These are phyloP conservation scores for Catonia carolina DNA, from an alignment of 2,888 invertebrate genomes.

Conservation along the genomic window DNA sequence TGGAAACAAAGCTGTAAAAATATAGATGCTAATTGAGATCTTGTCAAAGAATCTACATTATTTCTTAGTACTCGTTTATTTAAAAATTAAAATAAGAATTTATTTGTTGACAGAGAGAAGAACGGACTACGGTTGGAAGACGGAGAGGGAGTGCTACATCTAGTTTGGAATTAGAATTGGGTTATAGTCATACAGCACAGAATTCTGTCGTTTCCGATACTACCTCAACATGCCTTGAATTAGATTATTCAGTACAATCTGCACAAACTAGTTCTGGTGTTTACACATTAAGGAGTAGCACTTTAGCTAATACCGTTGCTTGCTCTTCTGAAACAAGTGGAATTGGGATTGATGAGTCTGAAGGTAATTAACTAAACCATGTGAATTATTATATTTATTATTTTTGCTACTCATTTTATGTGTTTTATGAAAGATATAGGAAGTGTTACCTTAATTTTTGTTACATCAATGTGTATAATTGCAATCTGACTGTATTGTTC, in stretches of 20 bases:
- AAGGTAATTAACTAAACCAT: constrained; percentile 26
- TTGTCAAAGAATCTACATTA: too few species aligned
- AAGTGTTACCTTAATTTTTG: too few species aligned
- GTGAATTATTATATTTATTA: background rate
- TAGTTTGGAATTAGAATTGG: constrained; percentile 73
- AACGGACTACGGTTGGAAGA: constrained; percentile 10
- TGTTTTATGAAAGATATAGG: background rate
- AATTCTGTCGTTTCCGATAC: constrained; percentile 69
- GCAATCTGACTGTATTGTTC: too few species aligned
- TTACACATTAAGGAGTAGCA: constrained; percentile 62
- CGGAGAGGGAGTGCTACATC: constrained; percentile 42
- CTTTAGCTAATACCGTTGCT: constrained; percentile 33
- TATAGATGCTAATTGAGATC: too few species aligned
- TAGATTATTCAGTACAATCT: constrained; percentile 49
- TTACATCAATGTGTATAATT: too few species aligned
- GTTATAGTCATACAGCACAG: constrained; percentile 80
- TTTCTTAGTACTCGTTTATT: too few species aligned
- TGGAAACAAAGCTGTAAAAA: too few species aligned
- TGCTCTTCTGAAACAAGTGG: constrained; percentile 41
- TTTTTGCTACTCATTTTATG: background rate
- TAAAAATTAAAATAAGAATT: too few species aligned
- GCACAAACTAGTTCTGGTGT: constrained; percentile 68
- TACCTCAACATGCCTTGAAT: constrained; percentile 57
- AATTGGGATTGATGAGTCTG: constrained; percentile 35
- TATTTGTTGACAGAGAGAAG: constrained; percentile 17